Evolutionary conservation across 2,113 vertebrate species (phyloP), one percentile per base, ranked within the genome.

Genomic region (Hippoglossus stenolepis): DNA sequence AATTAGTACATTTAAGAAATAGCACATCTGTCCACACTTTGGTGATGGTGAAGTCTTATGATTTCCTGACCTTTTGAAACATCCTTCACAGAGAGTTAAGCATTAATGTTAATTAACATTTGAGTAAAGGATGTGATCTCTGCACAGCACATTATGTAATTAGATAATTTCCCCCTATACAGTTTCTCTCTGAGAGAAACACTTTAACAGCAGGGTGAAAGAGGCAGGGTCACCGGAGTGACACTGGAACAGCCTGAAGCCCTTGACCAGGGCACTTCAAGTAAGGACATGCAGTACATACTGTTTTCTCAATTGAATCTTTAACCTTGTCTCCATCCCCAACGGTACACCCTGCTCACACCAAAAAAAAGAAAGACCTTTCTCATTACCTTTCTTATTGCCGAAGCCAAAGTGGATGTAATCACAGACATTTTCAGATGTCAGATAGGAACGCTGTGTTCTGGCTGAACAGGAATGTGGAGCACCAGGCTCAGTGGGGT

Each of bases 321-420:
- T 74, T 79, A 40, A 53, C 56, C 20, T 80, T 74, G 76, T 75
- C 49, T 66, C 15, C 5, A 28, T 71, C 62, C 14, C 45, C 21
- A 71, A 58, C 2, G 4, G 49, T 10, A 47, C 56, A 69, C 28
- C 23, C 35, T 59, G 47, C 47, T 53, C 76, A 43, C 35, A 43
- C 35, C 28, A 54, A 57, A 35, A 51, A 13, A 21, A 12, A 40
- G 5, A 31, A 17, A 47, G 59, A 40, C 28, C 28, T 31, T 31
- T 31, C 5, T 31, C 28, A 31, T 31, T 31, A 47, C 17, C 5
- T 24, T 17, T 24, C 21, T 53, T 18, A 49, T 28, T 72, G 6
- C 65, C 65, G 38, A 43, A 63, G 72, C 75, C 66, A 31, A 65
- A 70, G 73, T 71, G 45, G 83, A 68, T 85, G 62, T 70, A 76